Evolutionary conservation across 1,140 invertebrate species (phyloP).

Genomic region (Oryctes rhinoceros): DNA sequence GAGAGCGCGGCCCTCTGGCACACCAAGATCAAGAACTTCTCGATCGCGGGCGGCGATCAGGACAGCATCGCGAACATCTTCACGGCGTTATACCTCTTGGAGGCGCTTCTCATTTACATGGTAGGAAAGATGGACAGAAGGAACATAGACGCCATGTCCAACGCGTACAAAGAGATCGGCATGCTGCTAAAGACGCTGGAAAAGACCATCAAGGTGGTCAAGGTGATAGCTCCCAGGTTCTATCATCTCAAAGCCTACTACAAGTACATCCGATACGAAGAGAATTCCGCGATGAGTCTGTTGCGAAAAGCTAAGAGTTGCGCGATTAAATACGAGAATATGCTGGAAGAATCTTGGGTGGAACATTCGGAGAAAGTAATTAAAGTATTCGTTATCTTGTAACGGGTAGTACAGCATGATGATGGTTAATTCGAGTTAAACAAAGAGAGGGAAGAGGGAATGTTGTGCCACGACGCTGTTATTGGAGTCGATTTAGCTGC

Average conservation of each 20-base stretch:
- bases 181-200: constrained; percentile 56
- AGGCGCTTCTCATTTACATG: constrained; percentile 61
- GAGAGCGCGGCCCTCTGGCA: constrained; percentile 61
- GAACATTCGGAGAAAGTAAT: constrained; percentile 52
- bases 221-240: constrained; percentile 58
- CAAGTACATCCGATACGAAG: constrained; percentile 56
- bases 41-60: constrained; percentile 48
- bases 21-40: constrained; percentile 57
- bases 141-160: constrained; percentile 57
- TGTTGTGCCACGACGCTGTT: too few species aligned
- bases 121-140: constrained; percentile 61
- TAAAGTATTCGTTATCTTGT: background rate
- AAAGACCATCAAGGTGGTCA: constrained; percentile 47
- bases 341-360: constrained; percentile 50
- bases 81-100: constrained; percentile 59
- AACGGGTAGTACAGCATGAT: too few species aligned
- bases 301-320: constrained; percentile 47
- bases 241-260: constrained; percentile 61
- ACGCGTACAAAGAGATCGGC: constrained; percentile 54
- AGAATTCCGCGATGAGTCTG: constrained; percentile 51
- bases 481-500: too few species aligned
- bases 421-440: too few species aligned
- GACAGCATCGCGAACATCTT: constrained; percentile 58
- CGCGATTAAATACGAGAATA: constrained; percentile 48
- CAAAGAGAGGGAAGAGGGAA: too few species aligned